Percentiles rank a stretch among this genome's conserved stretches.
Conservation (phyloP, 2,797 vertebrate genomes). For the Mormyrus proboscirostris region DNA sequence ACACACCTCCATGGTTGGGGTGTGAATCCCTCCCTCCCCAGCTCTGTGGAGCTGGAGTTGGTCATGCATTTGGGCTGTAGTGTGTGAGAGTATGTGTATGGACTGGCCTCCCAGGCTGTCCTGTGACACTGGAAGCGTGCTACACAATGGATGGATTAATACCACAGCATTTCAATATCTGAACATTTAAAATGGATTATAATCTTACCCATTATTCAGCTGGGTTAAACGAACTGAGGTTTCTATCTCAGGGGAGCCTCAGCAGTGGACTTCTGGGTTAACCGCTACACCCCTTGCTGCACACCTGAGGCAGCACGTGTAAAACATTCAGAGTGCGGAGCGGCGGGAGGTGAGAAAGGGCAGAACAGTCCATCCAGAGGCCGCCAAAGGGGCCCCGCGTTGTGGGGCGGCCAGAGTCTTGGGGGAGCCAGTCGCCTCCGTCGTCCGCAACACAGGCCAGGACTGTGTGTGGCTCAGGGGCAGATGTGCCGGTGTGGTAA, state of each 20-base stretch:
- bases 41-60: neutral
- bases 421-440: neutral
- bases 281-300: neutral
- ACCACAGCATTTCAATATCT: neutral
- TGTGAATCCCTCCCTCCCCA: neutral
- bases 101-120: neutral
- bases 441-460: constrained; percentile 23
- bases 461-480: constrained; percentile 34
- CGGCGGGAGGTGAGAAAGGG: neutral
- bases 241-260: neutral
- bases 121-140: neutral
- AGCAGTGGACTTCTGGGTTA: neutral
- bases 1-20: neutral
- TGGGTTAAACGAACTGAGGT: neutral
- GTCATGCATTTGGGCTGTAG: neutral
- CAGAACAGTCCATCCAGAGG: neutral
- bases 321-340: neutral
- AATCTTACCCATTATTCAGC: neutral
- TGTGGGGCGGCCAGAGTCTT: neutral
- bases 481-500: constrained; percentile 37
- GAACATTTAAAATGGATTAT: neutral
- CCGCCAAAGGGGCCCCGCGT: neutral
- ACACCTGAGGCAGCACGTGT: neutral
- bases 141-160: neutral
- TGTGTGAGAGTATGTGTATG: neutral